A percentile compares a stretch with the other conserved stretches of the same genome.
These are phyloP conservation scores for Flexamia atlantica DNA, from an alignment of 2,888 invertebrate species.

Conservation along the genomic window DNA sequence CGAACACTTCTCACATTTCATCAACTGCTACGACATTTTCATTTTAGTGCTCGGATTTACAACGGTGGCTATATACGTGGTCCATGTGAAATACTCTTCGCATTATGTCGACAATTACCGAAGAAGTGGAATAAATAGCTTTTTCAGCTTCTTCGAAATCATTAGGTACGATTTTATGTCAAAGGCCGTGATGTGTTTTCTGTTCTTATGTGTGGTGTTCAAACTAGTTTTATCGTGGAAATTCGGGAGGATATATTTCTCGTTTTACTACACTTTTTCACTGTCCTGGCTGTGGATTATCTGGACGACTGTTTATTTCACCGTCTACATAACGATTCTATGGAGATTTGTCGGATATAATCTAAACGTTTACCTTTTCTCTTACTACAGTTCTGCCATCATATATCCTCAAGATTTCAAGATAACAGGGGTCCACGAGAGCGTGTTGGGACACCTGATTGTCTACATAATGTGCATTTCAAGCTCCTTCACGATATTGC, in stretches of 20 bases:
- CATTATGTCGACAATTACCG: not conserved
- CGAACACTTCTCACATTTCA: not conserved
- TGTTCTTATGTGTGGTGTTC: not conserved
- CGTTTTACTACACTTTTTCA: too few species aligned
- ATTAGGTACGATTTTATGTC: not conserved
- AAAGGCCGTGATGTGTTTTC: not conserved
- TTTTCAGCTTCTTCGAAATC: not conserved
- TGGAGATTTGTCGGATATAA: not conserved
- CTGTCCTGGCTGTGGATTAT: not conserved
- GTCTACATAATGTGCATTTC: not conserved
- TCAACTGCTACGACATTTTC: not conserved
- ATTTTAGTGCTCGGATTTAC: not conserved
- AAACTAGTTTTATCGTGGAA: not conserved
- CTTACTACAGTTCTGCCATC: not conserved
- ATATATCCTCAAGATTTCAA: not conserved
- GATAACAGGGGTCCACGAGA: not conserved
- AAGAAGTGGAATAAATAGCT: not conserved
- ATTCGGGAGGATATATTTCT: not conserved
- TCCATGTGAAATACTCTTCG: not conserved
- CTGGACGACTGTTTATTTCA: not conserved
- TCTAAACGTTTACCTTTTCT: not conserved
- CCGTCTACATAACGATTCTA: not conserved
- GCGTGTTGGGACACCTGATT: not conserved
- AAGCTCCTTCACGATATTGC: not conserved
- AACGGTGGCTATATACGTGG: not conserved